Base-by-base conservation (phyloP, 92 coral and sea anemone genomes). In the Epizoanthus stellaris region DNA sequence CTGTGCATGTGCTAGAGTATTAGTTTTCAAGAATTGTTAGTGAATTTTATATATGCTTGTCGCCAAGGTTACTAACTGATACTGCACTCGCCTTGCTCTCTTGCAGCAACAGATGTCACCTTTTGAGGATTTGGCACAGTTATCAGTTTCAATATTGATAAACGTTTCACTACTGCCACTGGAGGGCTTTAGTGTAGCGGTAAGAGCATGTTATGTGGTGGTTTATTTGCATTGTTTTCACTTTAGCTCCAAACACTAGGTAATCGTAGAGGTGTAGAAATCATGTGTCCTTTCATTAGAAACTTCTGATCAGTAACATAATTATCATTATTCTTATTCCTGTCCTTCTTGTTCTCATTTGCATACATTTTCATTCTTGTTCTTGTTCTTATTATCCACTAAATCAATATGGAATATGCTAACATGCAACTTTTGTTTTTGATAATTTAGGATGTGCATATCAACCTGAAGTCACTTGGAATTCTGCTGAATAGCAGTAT, bases 101-200 rank as follows among this genome's bases (percentile, higher is more conserved):
- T 9, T 52, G 14, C 56, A 52, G 56, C 10, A 52, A 7, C 56
- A 52, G 56, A 9, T 52, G 56, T 52, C 56, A 52, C 56, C 56
- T 52, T 12, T 52, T 65, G 43, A 4, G 11, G 81, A 73, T 70
- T 56, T 65, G 54, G 91, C 81, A 72, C 85, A 87, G 70, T 36
- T 92, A 12, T 87, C 98, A 43, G 90, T 90, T 47, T 90, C 88
- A 4, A 19, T 87, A 8, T 75, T 62, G 2, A 38, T 89, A 60
- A 91, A 92, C 20, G 65, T 91, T 38, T 85, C 91, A 34, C 58
- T 93, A 63, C 72, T 79, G 7, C 98, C 95, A 42, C 80, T 93
- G 39, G 90, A 89, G 52, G 88, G 82, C 15, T 66, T 89, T 54
- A 85, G 58, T 19, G 56, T 77, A 14, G 75, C 82, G 61, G 98